Evolutionary conservation across 2,888 invertebrate genomes (phyloP).

Genomic region (Yponomeuta sedellus): DNA sequence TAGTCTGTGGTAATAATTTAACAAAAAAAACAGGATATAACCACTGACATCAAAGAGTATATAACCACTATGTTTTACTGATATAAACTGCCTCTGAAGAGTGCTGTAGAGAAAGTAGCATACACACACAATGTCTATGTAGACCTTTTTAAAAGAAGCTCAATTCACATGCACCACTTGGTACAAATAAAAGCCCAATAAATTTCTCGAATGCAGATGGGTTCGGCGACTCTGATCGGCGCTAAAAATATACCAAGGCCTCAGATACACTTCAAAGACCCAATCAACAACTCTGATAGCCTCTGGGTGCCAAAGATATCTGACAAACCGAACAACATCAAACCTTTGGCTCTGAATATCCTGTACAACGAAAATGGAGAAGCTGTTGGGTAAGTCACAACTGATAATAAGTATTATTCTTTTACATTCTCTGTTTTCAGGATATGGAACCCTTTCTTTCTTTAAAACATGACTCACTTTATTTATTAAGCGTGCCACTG

Average conservation of each 20-base stretch:
- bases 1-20: no score
- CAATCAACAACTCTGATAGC: conserved; percentile 86
- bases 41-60: no score
- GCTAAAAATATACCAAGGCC: conserved; percentile 87
- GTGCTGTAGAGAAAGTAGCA: no score
- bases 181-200: no score
- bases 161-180: no score
- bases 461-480: not conserved
- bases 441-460: no score
- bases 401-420: not conserved
- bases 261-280: conserved; percentile 89
- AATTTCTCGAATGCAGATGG: conserved; percentile 33
- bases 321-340: conserved; percentile 91
- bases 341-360: conserved; percentile 84
- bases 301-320: conserved; percentile 90
- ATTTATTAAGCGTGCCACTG: not conserved
- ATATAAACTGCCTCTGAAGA: no score
- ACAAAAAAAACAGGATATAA: no score
- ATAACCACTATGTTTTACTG: no score
- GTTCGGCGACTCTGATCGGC: conserved; percentile 76
- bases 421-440: no score
- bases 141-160: no score
- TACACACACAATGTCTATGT: no score
- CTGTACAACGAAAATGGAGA: conserved; percentile 80
- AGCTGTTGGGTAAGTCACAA: conserved; percentile 64